Evolutionary conservation across 2,113 vertebrate species (phyloP).

Genomic region (Percopsis transmontana): DNA sequence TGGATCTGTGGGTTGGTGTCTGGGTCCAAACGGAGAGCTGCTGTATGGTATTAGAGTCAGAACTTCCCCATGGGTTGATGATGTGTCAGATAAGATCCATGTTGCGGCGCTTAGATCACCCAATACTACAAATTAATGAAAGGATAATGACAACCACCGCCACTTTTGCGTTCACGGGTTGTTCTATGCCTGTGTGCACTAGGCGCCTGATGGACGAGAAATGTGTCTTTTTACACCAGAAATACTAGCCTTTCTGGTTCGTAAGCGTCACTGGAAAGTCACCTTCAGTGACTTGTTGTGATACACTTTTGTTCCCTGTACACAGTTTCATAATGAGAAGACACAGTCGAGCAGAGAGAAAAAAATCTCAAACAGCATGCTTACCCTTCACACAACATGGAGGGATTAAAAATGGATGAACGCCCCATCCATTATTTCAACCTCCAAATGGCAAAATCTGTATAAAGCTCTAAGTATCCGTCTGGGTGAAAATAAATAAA

Average conservation of each 20-base stretch:
- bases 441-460: slow-evolving; percentile 83
- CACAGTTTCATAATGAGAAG: slow-evolving; percentile 70
- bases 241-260: slow-evolving; percentile 40
- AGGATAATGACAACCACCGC: slow-evolving; percentile 37
- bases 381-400: slow-evolving; percentile 83
- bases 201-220: slow-evolving; percentile 12
- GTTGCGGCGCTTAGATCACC: slow-evolving; percentile 44
- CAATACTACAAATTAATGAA: slow-evolving; percentile 49
- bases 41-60: slow-evolving; percentile 54
- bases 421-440: slow-evolving; percentile 82
- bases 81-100: slow-evolving; percentile 59
- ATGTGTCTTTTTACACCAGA: slow-evolving; percentile 9
- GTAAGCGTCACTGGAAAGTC: slow-evolving; percentile 53
- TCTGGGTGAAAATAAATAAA: slow-evolving; percentile 85
- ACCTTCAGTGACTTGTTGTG: slow-evolving; percentile 60
- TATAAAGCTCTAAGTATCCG: slow-evolving; percentile 79
- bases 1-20: slow-evolving; percentile 74
- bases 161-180: slow-evolving; percentile 13
- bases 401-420: slow-evolving; percentile 83
- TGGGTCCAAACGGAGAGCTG: slow-evolving; percentile 73
- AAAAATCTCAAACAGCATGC: slow-evolving; percentile 82
- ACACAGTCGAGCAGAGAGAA: slow-evolving; percentile 75
- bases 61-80: slow-evolving; percentile 55
- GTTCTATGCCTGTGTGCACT: slow-evolving; percentile 22
- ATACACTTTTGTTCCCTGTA: slow-evolving; percentile 57